Evolutionary conservation across 2,888 invertebrate species (phyloP), one percentile per base, ranked within the genome.

Genomic region (Dryobotodes eremita): DNA sequence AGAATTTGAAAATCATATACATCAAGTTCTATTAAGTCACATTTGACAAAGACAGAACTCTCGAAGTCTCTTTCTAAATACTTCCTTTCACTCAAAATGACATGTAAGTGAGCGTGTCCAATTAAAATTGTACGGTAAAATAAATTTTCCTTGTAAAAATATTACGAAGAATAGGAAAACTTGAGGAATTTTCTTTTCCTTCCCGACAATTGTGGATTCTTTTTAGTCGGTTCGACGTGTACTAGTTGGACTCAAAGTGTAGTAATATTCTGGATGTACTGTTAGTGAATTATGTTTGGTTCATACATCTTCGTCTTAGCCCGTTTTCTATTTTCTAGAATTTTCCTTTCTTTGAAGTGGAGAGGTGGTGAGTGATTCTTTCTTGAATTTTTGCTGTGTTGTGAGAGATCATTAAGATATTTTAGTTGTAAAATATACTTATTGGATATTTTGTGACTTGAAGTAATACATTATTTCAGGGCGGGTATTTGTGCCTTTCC

Each of bases 81-180:
- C 57, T 68, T 71, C 36, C 15, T 70, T 77, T 48, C n/a, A 46
- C 50, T 69, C n/a, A 75, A 82, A 82, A 82, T 77, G 72, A 50
- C 71, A 75, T 57, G 36, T 53, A 61, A 83, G 78, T 71, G 78
- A 71, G 71, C 66, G 77, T 42, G 66, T 69, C 80, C 87, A 85
- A 86, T 85, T 87, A 83, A 86, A 85, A 85, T 79, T 57, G 71
- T 71, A 79, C 83, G 79, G 74, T 71, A 53, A 75, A 84, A 77
- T 83, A 77, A 83, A 66, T 50, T 71, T 71, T 80, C 46, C 69
- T 76, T 57, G n/a, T 15, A 74, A 83, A 82, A 80, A 86, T 83
- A 74, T 80, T 75, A 31, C 65, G 6, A 62, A 55, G 77, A 71
- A 76, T 69, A 59, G 57, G 20, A 64, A 77, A 53, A n/a, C 48